phyloP scores from a whole-genome alignment of 1,140 invertebrate species.

The Lepidurus arcticus region DNA sequence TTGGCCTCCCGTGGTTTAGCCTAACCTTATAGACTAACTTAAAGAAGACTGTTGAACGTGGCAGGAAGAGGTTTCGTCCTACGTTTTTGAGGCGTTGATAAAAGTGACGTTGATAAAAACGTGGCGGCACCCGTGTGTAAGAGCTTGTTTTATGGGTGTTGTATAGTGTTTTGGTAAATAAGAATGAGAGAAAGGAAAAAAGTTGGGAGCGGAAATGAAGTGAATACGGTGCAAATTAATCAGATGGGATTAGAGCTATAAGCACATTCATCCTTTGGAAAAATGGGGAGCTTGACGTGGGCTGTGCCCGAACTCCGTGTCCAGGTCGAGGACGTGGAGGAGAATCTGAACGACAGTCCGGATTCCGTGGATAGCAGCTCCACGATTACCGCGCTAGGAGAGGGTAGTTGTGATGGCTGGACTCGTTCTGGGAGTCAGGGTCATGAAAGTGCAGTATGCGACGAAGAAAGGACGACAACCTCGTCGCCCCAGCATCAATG shows the following conservation, averaged over 20 bases:
- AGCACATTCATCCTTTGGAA: too few relatives aligned
- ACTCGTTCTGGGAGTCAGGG: conserved; percentile 23
- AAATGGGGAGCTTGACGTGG: conserved; percentile 8
- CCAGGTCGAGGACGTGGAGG: background rate
- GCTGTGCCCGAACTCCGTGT: background rate
- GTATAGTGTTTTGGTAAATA: too few relatives aligned
- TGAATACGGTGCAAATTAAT: too few relatives aligned
- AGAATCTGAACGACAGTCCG: background rate
- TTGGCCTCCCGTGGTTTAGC: background rate
- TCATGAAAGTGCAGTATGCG: background rate
- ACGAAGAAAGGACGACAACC: background rate
- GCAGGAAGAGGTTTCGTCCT: conserved; percentile 10
- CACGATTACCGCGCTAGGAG: background rate
- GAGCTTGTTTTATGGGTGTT: too few relatives aligned
- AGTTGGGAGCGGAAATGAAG: too few relatives aligned
- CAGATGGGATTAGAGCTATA: too few relatives aligned
- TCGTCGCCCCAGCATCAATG: background rate
- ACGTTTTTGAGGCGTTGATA: conserved; percentile 8
- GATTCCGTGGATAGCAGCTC: background rate
- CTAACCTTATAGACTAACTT: background rate
- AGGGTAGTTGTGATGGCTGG: background rate
- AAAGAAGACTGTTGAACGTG: background rate
- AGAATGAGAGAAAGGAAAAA: too few relatives aligned
- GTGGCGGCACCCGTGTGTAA: too few relatives aligned
- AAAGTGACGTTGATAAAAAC: background rate